Evolutionary conservation across 2,888 invertebrate genomes (phyloP).

Genomic region (Himalopsyche japonica): DNA sequence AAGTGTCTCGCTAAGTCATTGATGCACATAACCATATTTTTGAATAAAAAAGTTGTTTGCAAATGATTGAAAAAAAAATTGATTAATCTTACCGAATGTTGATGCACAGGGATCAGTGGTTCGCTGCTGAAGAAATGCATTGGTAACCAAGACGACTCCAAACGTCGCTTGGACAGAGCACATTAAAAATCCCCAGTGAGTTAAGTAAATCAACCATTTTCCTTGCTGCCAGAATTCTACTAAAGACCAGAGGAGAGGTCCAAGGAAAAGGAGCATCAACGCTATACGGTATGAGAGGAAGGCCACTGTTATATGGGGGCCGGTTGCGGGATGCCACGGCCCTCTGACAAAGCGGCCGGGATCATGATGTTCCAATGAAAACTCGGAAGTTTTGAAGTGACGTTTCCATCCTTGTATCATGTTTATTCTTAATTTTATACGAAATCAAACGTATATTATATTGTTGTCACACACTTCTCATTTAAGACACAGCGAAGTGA

Average conservation of each 20-base stretch:
- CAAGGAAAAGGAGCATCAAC: conserved; percentile 22
- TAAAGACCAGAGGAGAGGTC: conserved; percentile 26
- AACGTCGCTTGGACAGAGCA: conserved; percentile 59
- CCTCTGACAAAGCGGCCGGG: conserved; percentile 33
- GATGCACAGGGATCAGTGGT: not conserved
- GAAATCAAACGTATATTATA: not conserved
- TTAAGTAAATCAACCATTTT: conserved; percentile 61
- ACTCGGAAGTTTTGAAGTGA: conserved; percentile 21
- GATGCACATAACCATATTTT: too few species aligned
- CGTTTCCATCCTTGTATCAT: conserved; percentile 18
- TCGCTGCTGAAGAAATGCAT: not conserved
- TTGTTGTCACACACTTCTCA: too few species aligned
- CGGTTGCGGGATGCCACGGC: conserved; percentile 24
- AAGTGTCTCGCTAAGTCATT: too few species aligned
- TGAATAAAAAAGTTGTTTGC: too few species aligned
- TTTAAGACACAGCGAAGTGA: not conserved
- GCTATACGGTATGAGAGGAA: conserved; percentile 32
- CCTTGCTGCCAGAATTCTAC: conserved; percentile 40
- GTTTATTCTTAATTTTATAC: conserved; percentile 4
- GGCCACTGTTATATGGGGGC: not conserved
- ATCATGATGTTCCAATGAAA: conserved; percentile 27
- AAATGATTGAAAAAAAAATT: too few species aligned
- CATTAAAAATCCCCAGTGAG: conserved; percentile 58
- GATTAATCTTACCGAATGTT: not conserved
- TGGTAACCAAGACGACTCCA: not conserved